phyloP scores from a whole-genome alignment of 2,888 invertebrate genomes.

The Dasysyrphus albostriatus region DNA sequence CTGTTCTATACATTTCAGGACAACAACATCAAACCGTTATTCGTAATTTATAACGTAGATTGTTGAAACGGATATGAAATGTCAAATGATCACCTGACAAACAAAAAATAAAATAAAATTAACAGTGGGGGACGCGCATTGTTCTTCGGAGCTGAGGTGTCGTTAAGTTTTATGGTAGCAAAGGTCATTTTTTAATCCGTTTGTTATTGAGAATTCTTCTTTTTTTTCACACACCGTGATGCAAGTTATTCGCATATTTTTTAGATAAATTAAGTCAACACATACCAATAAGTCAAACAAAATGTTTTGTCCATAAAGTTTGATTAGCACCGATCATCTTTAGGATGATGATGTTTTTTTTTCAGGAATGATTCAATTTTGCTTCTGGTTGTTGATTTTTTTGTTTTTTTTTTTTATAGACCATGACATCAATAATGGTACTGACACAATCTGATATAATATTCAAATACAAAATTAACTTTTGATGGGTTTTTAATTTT shows the following conservation, averaged over 20 bases:
- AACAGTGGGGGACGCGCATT: slow-evolving; percentile 26
- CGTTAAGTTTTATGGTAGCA: slow-evolving; percentile 42
- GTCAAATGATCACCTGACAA: slow-evolving; percentile 48
- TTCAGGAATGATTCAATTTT: slow-evolving; percentile 27
- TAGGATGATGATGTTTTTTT: slow-evolving; percentile 11
- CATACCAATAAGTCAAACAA: neutral
- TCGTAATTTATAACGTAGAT: slow-evolving; percentile 62
- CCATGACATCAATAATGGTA: slow-evolving; percentile 40
- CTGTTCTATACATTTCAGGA: slow-evolving; percentile 13
- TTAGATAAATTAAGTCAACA: slow-evolving; percentile 36
- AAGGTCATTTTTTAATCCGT: slow-evolving; percentile 55
- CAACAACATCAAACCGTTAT: slow-evolving; percentile 41
- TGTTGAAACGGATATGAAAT: slow-evolving; percentile 54
- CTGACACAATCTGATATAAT: slow-evolving; percentile 20
- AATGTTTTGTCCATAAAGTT: slow-evolving; percentile 4
- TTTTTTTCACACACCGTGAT: slow-evolving; percentile 19
- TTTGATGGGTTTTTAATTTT: slow-evolving; percentile 5
- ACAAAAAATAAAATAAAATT: slow-evolving; percentile 14
- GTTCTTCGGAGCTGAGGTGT: slow-evolving; percentile 39
- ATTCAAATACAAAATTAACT: neutral
- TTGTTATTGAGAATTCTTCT: slow-evolving; percentile 21
- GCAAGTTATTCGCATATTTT: slow-evolving; percentile 18
- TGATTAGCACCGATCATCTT: slow-evolving; percentile 29
- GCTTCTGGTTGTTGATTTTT: neutral
- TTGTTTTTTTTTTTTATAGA: slow-evolving; percentile 25